Conservation (phyloP, 2,113 vertebrate species). For the Amphilophus citrinellus region DNA sequence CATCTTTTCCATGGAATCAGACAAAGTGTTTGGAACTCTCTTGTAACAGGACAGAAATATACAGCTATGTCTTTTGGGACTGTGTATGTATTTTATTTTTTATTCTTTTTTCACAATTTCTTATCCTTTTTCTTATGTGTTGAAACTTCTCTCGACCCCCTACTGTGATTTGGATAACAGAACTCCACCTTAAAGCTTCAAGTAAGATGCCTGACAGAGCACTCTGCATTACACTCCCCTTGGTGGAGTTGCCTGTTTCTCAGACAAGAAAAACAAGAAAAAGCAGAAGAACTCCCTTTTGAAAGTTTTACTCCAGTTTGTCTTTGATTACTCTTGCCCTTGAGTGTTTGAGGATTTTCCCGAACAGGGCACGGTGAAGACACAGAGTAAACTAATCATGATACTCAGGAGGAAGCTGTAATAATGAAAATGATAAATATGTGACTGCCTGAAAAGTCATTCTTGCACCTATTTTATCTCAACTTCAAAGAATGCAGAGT, state of each 20-base stretch:
- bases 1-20: constrained; percentile 1
- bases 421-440: constrained; percentile 19
- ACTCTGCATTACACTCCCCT: constrained; percentile 62
- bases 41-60: constrained; percentile 23
- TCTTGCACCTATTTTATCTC: constrained; percentile 16
- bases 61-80: constrained; percentile 29
- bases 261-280: constrained; percentile 30
- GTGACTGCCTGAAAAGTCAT: constrained; percentile 26
- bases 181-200: constrained; percentile 37
- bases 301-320: constrained; percentile 56
- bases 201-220: constrained; percentile 49
- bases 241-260: constrained; percentile 52
- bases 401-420: constrained; percentile 36
- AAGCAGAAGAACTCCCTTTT: constrained; percentile 30
- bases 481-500: constrained; percentile 34
- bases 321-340: constrained; percentile 61
- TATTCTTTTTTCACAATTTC: constrained; percentile 36
- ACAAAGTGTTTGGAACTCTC: constrained; percentile 9
- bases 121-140: constrained; percentile 42
- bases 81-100: constrained; percentile 24
- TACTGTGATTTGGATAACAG: constrained; percentile 60
- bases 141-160: constrained; percentile 50
- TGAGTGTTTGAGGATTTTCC: constrained; percentile 44
- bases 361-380: constrained; percentile 33
- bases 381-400: constrained; percentile 54